Evolutionary conservation across 2,888 invertebrate genomes (phyloP), one percentile per base, ranked within the genome.

Genomic region (Caenorhabditis imperialis): DNA sequence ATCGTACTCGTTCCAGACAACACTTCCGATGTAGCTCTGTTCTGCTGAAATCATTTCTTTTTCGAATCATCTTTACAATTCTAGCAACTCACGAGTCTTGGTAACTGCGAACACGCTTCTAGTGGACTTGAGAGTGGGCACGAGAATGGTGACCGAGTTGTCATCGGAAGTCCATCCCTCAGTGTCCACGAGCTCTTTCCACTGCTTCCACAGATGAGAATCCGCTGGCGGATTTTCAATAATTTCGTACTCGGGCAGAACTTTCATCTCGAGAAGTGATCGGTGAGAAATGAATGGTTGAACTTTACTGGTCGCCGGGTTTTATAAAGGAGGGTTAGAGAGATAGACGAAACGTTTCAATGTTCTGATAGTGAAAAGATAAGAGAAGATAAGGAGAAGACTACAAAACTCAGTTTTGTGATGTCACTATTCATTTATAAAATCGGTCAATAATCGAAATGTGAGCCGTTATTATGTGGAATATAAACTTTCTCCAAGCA

Each of bases 1-100:
- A 40, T 78, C 78, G 35, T 74, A 65, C 40, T 78, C 78, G 42
- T 78, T 75, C 78, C 78, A 78, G 4, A 74, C 65, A 22, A 78
- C 78, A 38, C 55, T 53, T 4, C 73, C 73, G 8, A 78, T 35
- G 16, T 57, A 58, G 16, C 44, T 57, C 4, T 61, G 74, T n/a
- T 76, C 78, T 38, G 61, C 54, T 63, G 50, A 42, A 70, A 55
- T 3, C 44, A 4, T 23, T 30, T 30, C 10, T 30, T 30, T 7
- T 10, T 30, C 10, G 30, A 30, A 7, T 30, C n/a, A n/a, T n/a
- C n/a, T n/a, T n/a, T n/a, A n/a, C n/a, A n/a, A n/a, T n/a, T n/a
- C n/a, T n/a, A 22, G n/a, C 27, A 30, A 63, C 67, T 67, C 42
- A 74, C 77, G 67, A 30, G 63, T 62, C 22, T 77, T 61, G 3